A percentile compares a stretch with the other conserved stretches of the same genome.
These are phyloP conservation scores for Plectrocnemia conspersa DNA, from an alignment of 1,140 invertebrate genomes.

Conservation along the genomic window DNA sequence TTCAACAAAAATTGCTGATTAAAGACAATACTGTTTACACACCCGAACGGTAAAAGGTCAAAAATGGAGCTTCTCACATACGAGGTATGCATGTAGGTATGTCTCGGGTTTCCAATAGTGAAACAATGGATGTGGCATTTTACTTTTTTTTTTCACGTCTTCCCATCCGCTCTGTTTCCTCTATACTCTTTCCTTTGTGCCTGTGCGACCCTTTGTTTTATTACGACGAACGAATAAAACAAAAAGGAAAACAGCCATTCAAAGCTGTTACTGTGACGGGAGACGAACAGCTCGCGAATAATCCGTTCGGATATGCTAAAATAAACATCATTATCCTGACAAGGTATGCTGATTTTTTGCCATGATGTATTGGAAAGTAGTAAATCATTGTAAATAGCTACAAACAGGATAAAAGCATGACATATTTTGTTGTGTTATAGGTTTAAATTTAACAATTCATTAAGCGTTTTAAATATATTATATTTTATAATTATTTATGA, in stretches of 20 bases:
- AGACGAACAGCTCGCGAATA: background rate
- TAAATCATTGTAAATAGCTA: too few relatives aligned
- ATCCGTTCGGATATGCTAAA: background rate
- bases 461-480: too few relatives aligned
- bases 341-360: too few relatives aligned
- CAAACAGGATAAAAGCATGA: too few relatives aligned
- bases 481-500: too few relatives aligned
- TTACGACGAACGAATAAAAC: slow-evolving; percentile 8
- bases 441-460: too few relatives aligned
- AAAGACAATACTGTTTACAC: slow-evolving; percentile 22
- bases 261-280: background rate
- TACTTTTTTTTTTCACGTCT: slow-evolving; percentile 1
- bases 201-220: slow-evolving; percentile 18
- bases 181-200: slow-evolving; percentile 20
- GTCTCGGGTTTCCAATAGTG: slow-evolving; percentile 13
- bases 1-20: too few relatives aligned
- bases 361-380: too few relatives aligned
- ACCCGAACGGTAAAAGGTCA: slow-evolving; percentile 1
- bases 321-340: slow-evolving; percentile 9
- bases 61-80: too few relatives aligned
- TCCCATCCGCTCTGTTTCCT: background rate
- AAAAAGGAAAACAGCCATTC: slow-evolving; percentile 3
- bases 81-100: slow-evolving; percentile 14
- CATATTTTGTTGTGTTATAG: too few relatives aligned
- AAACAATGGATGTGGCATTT: slow-evolving; percentile 17